Evolutionary conservation across 2,797 vertebrate genomes (phyloP), one percentile per base, ranked within the genome.

Genomic region (Nothura maculosa): DNA sequence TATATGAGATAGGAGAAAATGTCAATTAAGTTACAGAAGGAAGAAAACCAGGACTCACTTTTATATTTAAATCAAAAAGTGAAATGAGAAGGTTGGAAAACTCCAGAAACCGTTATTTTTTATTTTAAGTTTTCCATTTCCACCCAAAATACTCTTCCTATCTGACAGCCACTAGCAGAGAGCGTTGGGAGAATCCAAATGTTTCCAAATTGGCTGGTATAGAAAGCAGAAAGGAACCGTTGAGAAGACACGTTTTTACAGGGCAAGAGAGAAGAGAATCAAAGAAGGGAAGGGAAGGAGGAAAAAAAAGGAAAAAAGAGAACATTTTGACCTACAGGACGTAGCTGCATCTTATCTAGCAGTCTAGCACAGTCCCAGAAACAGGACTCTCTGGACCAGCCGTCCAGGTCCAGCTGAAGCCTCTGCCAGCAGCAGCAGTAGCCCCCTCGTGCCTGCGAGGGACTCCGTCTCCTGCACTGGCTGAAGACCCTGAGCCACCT

Each of bases 381-480:
- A 84, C 11, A 69, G 11, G 36, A 16, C 34, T n/a, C 24, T 45
- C 18, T 58, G 18, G 52, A 55, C 27, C 17, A 4, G 60, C 40
- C 55, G 42, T 7, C 1, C 75, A 47, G 8, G 28, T 68, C 92
- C 63, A 78, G 40, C 21, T 81, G 54, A 27, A 0, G 0, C 40
- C 76, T 57, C 34, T 36, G 4, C 7, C 38, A 43, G 52, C 7
- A 27, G 22, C 13, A 13, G 34, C 42, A n/a, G n/a, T n/a, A n/a
- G n/a, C 24, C 34, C 25, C 30, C 30, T 4, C 11, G 36, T 1
- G 1, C 0, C 3, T 9, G 16, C 7, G 5, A 1, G 32, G 5
- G 67, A 32, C 17, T 83, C 43, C 70, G 43, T 45, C 17, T 52
- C 54, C 68, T 61, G 30, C 58, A 40, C 36, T 7, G 14, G 20